These are phyloP conservation scores for Haliclona indistincta DNA, from an alignment of 37 sponge, comb jelly and placozoan genomes.

Conservation along the genomic window DNA sequence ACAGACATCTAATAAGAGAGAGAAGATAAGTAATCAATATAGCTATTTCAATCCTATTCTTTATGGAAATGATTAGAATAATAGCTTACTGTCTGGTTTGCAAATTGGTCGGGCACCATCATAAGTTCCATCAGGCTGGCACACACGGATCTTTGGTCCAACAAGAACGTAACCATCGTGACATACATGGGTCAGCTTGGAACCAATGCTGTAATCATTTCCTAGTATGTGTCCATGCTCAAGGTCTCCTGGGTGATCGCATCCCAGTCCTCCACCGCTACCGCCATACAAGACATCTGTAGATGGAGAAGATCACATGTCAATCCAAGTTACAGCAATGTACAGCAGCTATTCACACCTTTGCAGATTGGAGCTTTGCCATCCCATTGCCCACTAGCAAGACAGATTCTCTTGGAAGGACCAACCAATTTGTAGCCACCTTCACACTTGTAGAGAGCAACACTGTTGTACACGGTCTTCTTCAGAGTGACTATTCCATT, in stretches of 20 bases:
- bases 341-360: slow-evolving; percentile 21
- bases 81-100: too few species aligned
- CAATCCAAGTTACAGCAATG: background rate
- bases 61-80: too few species aligned
- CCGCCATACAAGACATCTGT: too few species aligned
- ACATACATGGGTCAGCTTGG: slow-evolving; percentile 13
- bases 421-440: slow-evolving; percentile 1
- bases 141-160: slow-evolving; percentile 24
- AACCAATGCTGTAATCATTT: slow-evolving; percentile 12
- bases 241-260: slow-evolving; percentile 2
- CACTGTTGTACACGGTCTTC: background rate
- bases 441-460: slow-evolving; percentile 35
- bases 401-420: slow-evolving; percentile 7
- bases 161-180: slow-evolving; percentile 22
- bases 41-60: too few species aligned
- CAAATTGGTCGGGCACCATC: slow-evolving; percentile 35
- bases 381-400: slow-evolving; percentile 38
- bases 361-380: slow-evolving; percentile 27
- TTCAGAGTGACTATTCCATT: background rate
- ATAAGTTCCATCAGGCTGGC: slow-evolving; percentile 23
- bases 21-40: too few species aligned
- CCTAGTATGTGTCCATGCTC: slow-evolving; percentile 20
- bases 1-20: slow-evolving; percentile 8
- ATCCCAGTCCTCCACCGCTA: slow-evolving; percentile 51
- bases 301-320: background rate